Conservation (phyloP, 2,797 vertebrate species). For the Lerista edwardsae region DNA sequence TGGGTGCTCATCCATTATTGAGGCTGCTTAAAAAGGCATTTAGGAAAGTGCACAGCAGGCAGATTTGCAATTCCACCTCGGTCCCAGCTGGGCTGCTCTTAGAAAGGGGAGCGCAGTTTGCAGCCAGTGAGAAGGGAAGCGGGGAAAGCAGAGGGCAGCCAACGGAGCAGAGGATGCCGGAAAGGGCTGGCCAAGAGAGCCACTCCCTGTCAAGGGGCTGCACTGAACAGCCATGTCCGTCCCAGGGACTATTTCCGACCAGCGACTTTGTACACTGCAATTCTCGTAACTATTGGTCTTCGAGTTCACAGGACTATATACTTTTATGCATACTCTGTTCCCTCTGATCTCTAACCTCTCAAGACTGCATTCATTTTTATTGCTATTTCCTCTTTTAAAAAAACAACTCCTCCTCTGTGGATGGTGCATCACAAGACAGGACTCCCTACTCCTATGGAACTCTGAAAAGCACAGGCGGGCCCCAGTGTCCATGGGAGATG, state of each 20-base stretch:
- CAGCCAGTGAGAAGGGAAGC: conserved; percentile 39
- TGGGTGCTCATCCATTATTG: conserved; percentile 76
- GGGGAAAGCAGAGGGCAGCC: not conserved
- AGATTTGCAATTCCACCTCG: conserved; percentile 45
- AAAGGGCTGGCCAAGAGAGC: not conserved
- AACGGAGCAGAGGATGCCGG: not conserved
- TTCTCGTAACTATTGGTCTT: not conserved
- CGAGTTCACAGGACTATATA: no score
- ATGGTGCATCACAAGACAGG: not conserved
- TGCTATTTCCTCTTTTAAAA: no score
- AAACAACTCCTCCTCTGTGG: not conserved
- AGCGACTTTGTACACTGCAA: not conserved
- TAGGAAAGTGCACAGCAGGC: conserved; percentile 69
- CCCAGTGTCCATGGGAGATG: no score
- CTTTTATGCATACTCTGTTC: not conserved
- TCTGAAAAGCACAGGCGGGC: not conserved
- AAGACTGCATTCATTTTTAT: not conserved
- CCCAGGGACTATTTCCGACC: not conserved
- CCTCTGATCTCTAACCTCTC: not conserved
- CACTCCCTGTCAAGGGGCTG: conserved; percentile 12
- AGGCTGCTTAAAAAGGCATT: conserved; percentile 76
- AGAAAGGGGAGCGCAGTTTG: conserved; percentile 38
- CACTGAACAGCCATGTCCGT: not conserved
- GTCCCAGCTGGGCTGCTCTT: conserved; percentile 59
- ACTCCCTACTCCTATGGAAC: not conserved